phyloP scores from a whole-genome alignment of 2,797 vertebrate genomes.

The Tadarida brasiliensis region DNA sequence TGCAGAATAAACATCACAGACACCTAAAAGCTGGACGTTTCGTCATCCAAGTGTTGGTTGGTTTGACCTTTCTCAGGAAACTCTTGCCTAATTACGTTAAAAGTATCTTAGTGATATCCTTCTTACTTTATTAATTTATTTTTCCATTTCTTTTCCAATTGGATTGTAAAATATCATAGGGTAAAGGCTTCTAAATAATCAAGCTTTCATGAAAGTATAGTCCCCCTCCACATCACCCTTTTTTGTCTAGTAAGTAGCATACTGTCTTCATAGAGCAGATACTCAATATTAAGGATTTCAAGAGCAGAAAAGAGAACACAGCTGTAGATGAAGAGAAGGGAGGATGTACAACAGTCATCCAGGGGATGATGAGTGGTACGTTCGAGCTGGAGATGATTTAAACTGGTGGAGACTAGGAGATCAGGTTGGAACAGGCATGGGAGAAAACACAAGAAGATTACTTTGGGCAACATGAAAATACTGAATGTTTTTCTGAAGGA shows the following conservation, averaged over 20 bases:
- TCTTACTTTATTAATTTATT: conserved; percentile 29
- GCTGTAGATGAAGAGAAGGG: neutral
- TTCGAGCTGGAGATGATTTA: neutral
- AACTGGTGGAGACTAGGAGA: neutral
- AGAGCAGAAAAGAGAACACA: neutral
- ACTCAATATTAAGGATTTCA: neutral
- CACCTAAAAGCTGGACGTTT: neutral
- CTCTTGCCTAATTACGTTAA: neutral
- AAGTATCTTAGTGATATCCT: neutral
- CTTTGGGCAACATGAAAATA: neutral
- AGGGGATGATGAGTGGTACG: neutral
- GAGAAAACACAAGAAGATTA: neutral
- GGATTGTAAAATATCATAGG: neutral
- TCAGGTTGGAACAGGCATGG: neutral
- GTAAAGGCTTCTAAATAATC: neutral
- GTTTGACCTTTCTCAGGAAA: conserved; percentile 31
- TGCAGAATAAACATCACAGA: neutral
- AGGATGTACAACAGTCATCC: neutral
- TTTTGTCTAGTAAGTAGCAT: neutral
- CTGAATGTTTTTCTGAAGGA: neutral
- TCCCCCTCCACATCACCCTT: neutral
- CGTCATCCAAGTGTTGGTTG: neutral
- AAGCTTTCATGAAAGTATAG: neutral
- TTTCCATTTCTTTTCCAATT: conserved; percentile 22
- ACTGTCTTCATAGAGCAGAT: neutral